Conservation (phyloP, 1,140 invertebrate genomes). For the Phthorimaea operculella region DNA sequence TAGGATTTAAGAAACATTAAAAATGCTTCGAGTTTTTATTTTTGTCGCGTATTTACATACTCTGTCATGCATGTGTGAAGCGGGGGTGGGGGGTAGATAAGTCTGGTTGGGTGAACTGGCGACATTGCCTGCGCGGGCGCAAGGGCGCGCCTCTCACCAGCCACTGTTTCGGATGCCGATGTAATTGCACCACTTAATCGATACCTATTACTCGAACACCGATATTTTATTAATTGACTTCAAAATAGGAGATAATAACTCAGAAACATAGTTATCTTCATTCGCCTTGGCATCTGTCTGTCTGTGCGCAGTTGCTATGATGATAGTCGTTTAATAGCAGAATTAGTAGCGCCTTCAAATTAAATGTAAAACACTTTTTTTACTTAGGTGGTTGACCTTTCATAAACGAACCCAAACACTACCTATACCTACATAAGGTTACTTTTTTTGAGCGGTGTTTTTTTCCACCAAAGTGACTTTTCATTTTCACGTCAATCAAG, state of each 20-base stretch:
- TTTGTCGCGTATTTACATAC: constrained; percentile 30
- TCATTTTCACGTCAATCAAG: no score
- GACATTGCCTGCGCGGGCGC: constrained; percentile 39
- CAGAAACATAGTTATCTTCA: not conserved
- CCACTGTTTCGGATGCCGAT: constrained; percentile 49
- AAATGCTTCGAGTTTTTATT: not conserved
- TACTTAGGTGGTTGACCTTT: no score
- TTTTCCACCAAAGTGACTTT: no score
- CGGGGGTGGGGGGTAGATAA: constrained; percentile 29
- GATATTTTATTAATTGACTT: constrained; percentile 9
- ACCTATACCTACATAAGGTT: no score
- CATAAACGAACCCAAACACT: no score
- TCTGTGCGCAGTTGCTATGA: no score
- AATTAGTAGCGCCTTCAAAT: no score
- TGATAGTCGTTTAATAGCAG: no score
- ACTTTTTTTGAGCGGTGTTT: no score
- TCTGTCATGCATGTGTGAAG: constrained; percentile 26
- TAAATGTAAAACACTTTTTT: no score
- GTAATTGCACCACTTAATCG: constrained; percentile 47
- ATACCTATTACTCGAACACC: constrained; percentile 24
- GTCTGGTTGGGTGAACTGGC: constrained; percentile 36
- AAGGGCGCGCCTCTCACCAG: constrained; percentile 63
- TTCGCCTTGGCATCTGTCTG: not conserved
- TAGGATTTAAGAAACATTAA: no score
- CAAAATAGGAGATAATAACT: not conserved